Evolutionary conservation across 2,113 vertebrate genomes (phyloP).

Genomic region (Chionodraco myersi): DNA sequence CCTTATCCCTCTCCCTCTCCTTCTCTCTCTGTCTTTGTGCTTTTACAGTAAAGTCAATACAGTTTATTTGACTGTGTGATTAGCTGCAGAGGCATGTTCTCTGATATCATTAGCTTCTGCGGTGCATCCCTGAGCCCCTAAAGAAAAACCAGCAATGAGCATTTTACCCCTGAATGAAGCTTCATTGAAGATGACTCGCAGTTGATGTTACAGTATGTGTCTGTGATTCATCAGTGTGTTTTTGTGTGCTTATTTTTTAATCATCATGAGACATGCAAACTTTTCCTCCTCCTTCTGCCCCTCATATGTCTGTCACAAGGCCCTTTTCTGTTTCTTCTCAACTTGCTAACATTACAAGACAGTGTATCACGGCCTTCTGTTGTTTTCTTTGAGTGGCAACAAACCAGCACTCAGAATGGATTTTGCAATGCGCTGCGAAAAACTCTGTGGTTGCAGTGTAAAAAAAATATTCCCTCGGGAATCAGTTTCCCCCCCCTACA

Average conservation of each 20-base stretch:
- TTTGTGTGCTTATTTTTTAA: constrained; percentile 37
- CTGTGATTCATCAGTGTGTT: constrained; percentile 50
- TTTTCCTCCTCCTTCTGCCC: constrained; percentile 16
- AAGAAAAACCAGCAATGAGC: constrained; percentile 54
- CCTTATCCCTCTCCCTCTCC: background rate
- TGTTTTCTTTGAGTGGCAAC: constrained; percentile 27
- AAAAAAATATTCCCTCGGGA: constrained; percentile 54
- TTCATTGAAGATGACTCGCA: constrained; percentile 68
- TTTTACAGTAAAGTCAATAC: background rate
- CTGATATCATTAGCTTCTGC: constrained; percentile 49
- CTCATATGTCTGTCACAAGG: background rate
- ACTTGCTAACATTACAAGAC: background rate
- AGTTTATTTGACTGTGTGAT: constrained; percentile 5
- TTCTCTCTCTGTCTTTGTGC: background rate
- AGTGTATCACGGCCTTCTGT: constrained; percentile 39
- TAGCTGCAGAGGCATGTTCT: constrained; percentile 32
- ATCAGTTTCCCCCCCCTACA: constrained; percentile 46
- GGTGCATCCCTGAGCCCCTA: constrained; percentile 47
- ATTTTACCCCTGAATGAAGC: constrained; percentile 60
- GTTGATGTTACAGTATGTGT: constrained; percentile 24
- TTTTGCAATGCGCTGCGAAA: constrained; percentile 49
- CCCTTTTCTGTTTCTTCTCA: constrained; percentile 2
- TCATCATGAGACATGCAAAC: constrained; percentile 10
- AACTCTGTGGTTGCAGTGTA: constrained; percentile 49
- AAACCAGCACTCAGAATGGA: constrained; percentile 40